Base-by-base conservation (phyloP, 2,797 vertebrate genomes). In the Erethizon dorsatum region DNA sequence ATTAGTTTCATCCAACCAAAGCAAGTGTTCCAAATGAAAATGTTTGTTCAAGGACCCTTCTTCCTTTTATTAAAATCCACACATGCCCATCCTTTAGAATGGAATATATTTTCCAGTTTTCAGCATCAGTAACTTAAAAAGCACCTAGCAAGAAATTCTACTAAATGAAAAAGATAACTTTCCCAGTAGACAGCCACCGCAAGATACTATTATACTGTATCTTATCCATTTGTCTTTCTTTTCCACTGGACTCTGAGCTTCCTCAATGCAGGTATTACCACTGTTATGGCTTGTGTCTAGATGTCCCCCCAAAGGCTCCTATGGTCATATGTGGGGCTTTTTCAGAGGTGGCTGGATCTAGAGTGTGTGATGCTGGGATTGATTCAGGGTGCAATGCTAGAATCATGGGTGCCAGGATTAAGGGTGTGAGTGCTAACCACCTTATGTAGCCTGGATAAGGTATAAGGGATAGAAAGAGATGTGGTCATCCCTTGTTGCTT, bases 11-110 rank as follows among this genome's bases (percentile, higher is more conserved):
- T 52, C 1, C 41, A 94, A 85, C 10, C 37, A 92, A 94, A 83
- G 56, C n/a, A 96, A 90, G 52, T 37, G 22, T 92, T 94, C 45
- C 37, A 94, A 71, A 91, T 20, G 8, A 91, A 92, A 95, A 77
- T 73, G 15, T 63, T 31, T 90, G 1, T 14, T 17, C 47, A 91
- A 69, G 37, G 20, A 1, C 61, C 50, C 33, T 41, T 83, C 71
- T 67, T 65, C 31, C 33, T 18, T 82, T 91, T 93, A 89, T 85
- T 88, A 96, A 96, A 87, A 82, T 85, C 45, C 52, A 79, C 2
- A 82, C 45, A 91, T 37, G 33, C 7, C 37, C 26, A 82, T 67
- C 41, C 26, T 67, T 67, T 83, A 82, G 96, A 91, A 71, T 59
- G 41, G 11, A 67, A 33, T 69, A 91, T 63, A 9, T 26, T 45